Evolutionary conservation across 2,797 vertebrate species (phyloP).

Genomic region (Arremon brunneinucha): DNA sequence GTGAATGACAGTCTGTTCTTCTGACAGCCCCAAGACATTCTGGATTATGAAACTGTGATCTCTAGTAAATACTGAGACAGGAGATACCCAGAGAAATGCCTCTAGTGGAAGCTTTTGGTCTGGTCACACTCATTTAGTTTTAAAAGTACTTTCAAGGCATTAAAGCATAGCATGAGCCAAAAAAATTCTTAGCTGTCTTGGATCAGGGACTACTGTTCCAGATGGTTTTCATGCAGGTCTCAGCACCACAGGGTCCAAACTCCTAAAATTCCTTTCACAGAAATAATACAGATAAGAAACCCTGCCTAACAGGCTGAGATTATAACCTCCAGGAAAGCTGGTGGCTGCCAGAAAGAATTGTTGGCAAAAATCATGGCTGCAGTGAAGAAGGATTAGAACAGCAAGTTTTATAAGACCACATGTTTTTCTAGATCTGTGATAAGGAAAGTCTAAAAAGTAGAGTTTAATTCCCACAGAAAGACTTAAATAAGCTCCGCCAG

Average conservation of each 20-base stretch:
- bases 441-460: background rate
- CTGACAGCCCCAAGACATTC: background rate
- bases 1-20: background rate
- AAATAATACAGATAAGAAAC: background rate
- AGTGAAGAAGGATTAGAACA: background rate
- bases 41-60: background rate
- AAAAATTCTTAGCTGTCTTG: background rate
- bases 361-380: background rate
- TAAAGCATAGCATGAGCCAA: background rate
- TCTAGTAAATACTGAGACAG: background rate
- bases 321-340: background rate
- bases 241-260: background rate
- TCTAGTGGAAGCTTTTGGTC: slow-evolving; percentile 1
- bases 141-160: background rate
- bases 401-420: background rate
- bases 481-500: background rate
- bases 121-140: background rate
- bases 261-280: background rate
- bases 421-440: background rate
- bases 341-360: background rate
- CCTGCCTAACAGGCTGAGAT: background rate
- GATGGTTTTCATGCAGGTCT: background rate
- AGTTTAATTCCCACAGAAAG: background rate
- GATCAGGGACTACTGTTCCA: background rate
- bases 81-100: background rate